phyloP scores from a whole-genome alignment of 2,113 vertebrate species.

The Bucco capensis region DNA sequence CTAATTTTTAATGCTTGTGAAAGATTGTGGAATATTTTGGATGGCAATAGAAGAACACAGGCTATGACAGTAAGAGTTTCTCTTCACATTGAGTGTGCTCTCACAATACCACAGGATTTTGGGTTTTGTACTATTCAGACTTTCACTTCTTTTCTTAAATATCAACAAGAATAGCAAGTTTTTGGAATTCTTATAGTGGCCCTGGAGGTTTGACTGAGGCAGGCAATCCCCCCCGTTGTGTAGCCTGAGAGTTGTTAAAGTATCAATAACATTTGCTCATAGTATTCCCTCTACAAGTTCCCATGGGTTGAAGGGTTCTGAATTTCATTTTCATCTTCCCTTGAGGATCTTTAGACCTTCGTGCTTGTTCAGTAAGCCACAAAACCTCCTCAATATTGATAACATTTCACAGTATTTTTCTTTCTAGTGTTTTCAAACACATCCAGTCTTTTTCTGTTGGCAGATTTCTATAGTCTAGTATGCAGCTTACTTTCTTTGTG shows the following conservation, averaged over 20 bases:
- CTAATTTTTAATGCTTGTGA: not conserved
- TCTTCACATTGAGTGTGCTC: not conserved
- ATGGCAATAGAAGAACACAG: not conserved
- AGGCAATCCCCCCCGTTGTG: not conserved
- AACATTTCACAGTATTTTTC: not conserved
- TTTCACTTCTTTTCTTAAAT: not conserved
- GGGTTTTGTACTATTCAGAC: not conserved
- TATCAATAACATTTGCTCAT: not conserved
- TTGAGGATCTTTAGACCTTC: not conserved
- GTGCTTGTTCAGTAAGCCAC: not conserved
- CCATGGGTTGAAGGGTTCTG: not conserved
- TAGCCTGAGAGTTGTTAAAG: not conserved
- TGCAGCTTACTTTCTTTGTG: not conserved
- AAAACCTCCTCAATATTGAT: not conserved
- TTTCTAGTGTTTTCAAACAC: not conserved
- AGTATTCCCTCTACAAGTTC: not conserved
- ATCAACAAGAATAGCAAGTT: not conserved
- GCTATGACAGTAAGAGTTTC: not conserved
- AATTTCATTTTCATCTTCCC: not conserved
- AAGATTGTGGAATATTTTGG: not conserved
- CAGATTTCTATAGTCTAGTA: not conserved
- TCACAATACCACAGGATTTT: not conserved
- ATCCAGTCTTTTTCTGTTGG: not conserved
- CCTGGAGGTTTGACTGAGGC: not conserved
- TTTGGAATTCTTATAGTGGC: not conserved